Evolutionary conservation across 2,113 vertebrate genomes (phyloP).

Genomic region (Pagrus major): DNA sequence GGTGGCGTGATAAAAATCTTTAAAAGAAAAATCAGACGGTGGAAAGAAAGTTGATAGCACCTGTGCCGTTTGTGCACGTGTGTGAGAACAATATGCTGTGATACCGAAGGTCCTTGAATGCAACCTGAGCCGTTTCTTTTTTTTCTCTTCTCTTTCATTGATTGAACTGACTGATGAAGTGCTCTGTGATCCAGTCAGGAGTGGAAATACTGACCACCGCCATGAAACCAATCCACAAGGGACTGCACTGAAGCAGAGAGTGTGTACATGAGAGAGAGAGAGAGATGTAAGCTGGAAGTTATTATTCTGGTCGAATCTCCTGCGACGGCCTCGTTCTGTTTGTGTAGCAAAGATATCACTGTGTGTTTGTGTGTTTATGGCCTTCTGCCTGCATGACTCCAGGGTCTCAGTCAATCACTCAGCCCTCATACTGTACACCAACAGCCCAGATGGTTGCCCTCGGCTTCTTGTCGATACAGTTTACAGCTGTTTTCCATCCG

Average conservation of each 20-base stretch:
- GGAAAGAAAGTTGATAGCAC: neutral
- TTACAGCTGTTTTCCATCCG: constrained; percentile 71
- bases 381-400: constrained; percentile 55
- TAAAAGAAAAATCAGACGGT: neutral
- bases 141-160: constrained; percentile 32
- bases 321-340: constrained; percentile 27
- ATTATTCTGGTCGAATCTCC: constrained; percentile 46
- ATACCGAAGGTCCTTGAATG: constrained; percentile 36
- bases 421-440: constrained; percentile 52
- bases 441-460: constrained; percentile 58
- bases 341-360: constrained; percentile 47
- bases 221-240: constrained; percentile 38
- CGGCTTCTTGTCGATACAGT: constrained; percentile 65
- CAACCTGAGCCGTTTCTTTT: constrained; percentile 20
- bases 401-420: constrained; percentile 71
- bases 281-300: constrained; percentile 23
- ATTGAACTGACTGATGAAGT: constrained; percentile 66
- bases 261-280: constrained; percentile 9
- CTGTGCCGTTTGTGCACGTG: neutral
- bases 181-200: constrained; percentile 61
- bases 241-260: constrained; percentile 21
- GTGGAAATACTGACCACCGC: constrained; percentile 56
- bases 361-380: constrained; percentile 59
- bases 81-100: constrained; percentile 10
- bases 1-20: constrained; percentile 5